These are phyloP conservation scores for Scomber colias DNA, from an alignment of 2,113 vertebrate species.

Conservation along the genomic window DNA sequence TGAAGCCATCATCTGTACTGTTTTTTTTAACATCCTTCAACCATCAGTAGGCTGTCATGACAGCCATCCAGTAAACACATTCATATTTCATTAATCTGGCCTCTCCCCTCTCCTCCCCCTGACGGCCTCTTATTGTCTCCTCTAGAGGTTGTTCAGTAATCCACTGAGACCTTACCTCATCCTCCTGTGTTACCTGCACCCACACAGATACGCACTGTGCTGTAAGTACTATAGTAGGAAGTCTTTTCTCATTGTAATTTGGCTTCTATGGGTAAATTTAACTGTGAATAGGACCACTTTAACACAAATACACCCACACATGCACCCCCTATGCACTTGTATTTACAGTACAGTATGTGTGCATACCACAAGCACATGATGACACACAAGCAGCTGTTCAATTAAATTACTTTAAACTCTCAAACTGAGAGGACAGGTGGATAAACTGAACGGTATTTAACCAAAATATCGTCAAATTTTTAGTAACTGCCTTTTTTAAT, in stretches of 20 bases:
- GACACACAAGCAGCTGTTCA: slow-evolving; percentile 5
- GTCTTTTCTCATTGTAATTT: slow-evolving; percentile 52
- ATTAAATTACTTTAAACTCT: slow-evolving; percentile 33
- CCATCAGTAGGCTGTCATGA: slow-evolving; percentile 53
- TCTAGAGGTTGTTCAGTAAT: slow-evolving; percentile 71
- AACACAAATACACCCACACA: slow-evolving; percentile 41
- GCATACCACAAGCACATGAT: slow-evolving; percentile 7
- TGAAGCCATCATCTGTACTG: slow-evolving; percentile 46
- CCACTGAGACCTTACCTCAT: slow-evolving; percentile 61
- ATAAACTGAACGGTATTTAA: slow-evolving; percentile 11
- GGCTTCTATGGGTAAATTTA: slow-evolving; percentile 53
- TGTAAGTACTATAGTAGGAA: slow-evolving; percentile 40
- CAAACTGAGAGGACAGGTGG: background rate
- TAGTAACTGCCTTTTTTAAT: slow-evolving; percentile 16
- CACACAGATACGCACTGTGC: slow-evolving; percentile 53
- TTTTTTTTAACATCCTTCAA: slow-evolving; percentile 64
- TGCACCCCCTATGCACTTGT: background rate
- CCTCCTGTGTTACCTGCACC: slow-evolving; percentile 59
- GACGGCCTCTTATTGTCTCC: slow-evolving; percentile 72
- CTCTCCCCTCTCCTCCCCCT: slow-evolving; percentile 60
- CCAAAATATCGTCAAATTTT: slow-evolving; percentile 27
- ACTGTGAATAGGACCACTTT: slow-evolving; percentile 19
- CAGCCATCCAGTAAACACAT: slow-evolving; percentile 77
- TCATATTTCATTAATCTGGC: slow-evolving; percentile 79
- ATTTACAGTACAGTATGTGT: background rate